Evolutionary conservation across 2,888 invertebrate genomes (phyloP), one percentile per base, ranked within the genome.

Genomic region (Subacronicta megacephala): DNA sequence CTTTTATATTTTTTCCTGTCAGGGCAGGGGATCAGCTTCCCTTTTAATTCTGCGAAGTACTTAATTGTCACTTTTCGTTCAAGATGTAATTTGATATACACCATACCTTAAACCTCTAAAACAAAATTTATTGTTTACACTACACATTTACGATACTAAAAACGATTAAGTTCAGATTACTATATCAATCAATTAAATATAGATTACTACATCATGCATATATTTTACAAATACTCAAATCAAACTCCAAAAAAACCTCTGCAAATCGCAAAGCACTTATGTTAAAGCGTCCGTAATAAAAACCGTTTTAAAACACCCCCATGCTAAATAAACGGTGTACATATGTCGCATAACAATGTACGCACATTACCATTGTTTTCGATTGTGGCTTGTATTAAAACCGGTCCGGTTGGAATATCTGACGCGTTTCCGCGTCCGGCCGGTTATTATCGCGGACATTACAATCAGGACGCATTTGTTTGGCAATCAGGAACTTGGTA

Each of bases 401-500:
- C 72, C 62, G 62, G 72, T 37, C 65, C 71, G 53, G 69, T 61
- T 50, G 69, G 74, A 74, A 74, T 76, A 76, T 76, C 77, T 77
- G 75, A 75, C 66, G 68, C 62, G 59, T 64, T 75, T 75, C 77
- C 75, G 72, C 37, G 55, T 72, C 75, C 75, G 72, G 72, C 43
- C 12, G 43, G 65, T 62, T 61, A 76, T 78, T 75, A 75, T 78
- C 74, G 53, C 47, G 55, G 54, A 51, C 65, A 75, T 75, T 77
- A 75, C 75, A 78, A 78, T 78, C 78, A 78, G 66, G 45, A 55
- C 41, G 47, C 75, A 53, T 77, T 78, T 78, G 78, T 78, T 60
- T 42, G 37, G 43, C 44, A 58, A 75, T 71, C 71, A 54, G 63
- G 55, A 49, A 58, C 51, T 42, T 58, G 33, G 46, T 41, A 26